Base-by-base conservation (phyloP, 1,140 invertebrate species). In the Meloidogyne exigua region DNA sequence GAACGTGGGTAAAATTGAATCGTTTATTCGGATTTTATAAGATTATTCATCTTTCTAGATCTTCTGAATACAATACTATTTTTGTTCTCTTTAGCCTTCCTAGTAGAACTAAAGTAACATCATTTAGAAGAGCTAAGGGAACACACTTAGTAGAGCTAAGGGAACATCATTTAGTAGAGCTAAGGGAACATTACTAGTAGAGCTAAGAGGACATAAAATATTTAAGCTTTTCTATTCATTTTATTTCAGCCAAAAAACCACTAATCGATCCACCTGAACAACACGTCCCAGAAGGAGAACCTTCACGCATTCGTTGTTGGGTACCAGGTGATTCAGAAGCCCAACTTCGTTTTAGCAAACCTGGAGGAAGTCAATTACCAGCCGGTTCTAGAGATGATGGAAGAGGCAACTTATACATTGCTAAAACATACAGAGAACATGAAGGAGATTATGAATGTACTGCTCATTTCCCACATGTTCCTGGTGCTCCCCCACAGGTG, bases 371-470 rank as follows among this genome's bases (percentile, higher is more conserved):
- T 12, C 79, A 83, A 9, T 39, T 82, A n/a, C 81, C 83, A 28
- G 26, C 26, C 18, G 81, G 75, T 26, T 79, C 83, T 62, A 28
- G 68, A 21, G 81, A 82, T 65, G 81, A 82, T 64, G 82, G 81
- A 25, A 68, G 83, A 13, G 81, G 81, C 23, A 79, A 57, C n/a
- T 49, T 82, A 36, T 21, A 74, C 63, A 81, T 84, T 65, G 32
- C 65, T 4, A 42, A 68, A 64, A 76, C 76, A 36, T 23, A 78
- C 5, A 57, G 42, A 11, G 18, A 66, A 32, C 81, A 82, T 81
- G 67, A 73, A 70, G 80, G 76, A 44, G 81, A 86, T 72, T 86
- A 86, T 73, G 85, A 88, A 70, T 86, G 84, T 57, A 73, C 71
- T 67, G 68, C 70, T n/a, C 57, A 75, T 49, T 81, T 82, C 78